A percentile compares a stretch with the other conserved stretches of the same genome.
These are phyloP conservation scores for Taxidea taxus DNA, from an alignment of 2,113 vertebrate genomes.

Conservation along the genomic window DNA sequence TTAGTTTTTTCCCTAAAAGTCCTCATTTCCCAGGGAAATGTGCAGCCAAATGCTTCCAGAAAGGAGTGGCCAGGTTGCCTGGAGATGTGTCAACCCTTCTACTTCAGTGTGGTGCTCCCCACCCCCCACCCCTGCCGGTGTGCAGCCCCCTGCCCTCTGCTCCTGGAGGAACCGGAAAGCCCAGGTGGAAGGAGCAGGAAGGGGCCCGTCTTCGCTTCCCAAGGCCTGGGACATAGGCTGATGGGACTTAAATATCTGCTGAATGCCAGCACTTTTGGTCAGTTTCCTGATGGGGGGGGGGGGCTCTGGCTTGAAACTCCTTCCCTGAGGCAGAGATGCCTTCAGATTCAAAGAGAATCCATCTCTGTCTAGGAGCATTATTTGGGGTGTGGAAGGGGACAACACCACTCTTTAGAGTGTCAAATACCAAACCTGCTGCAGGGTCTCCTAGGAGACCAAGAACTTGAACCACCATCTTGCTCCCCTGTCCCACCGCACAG, in stretches of 20 bases:
- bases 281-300: rapidly evolving
- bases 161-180: not conserved
- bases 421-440: not conserved
- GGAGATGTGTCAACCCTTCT: not conserved
- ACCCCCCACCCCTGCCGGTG: rapidly evolving
- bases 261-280: not conserved
- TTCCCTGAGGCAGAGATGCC: not conserved
- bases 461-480: not conserved
- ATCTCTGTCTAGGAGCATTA: not conserved
- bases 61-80: not conserved
- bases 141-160: not conserved
- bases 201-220: not conserved
- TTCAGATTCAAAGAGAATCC: not conserved
- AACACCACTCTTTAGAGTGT: rapidly evolving
- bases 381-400: rapidly evolving
- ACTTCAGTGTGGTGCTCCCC: too few relatives aligned
- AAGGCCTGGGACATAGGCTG: not conserved
- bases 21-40: slow-evolving; percentile 55
- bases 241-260: not conserved
- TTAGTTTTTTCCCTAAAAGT: slow-evolving; percentile 47
- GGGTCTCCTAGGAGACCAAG: not conserved
- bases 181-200: not conserved
- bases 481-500: rapidly evolving
- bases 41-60: slow-evolving; percentile 23
- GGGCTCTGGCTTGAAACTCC: not conserved